phyloP scores from a whole-genome alignment of 1,140 invertebrate species.

The Trichogramma pretiosum region DNA sequence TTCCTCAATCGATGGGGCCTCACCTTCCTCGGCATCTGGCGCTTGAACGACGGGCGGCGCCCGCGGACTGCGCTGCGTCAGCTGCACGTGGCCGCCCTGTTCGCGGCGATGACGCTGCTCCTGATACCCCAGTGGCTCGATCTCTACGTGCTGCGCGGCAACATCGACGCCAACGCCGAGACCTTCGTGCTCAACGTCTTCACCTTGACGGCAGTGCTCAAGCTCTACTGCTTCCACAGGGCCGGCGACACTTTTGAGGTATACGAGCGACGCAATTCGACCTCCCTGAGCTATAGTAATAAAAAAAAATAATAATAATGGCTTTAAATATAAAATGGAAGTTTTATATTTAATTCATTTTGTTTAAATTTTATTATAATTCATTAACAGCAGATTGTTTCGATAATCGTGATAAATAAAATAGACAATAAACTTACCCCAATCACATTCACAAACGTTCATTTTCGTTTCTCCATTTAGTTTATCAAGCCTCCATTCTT shows the following conservation, averaged over 20 bases:
- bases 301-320: too few species aligned
- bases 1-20: conserved; percentile 11
- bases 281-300: not conserved
- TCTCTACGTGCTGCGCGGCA: conserved; percentile 12
- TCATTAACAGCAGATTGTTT: too few species aligned
- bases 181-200: conserved; percentile 10
- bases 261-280: too few species aligned
- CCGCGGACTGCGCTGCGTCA: not conserved
- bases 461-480: too few species aligned
- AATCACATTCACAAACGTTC: too few species aligned
- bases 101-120: not conserved
- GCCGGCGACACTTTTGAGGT: conserved; percentile 1
- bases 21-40: conserved; percentile 3
- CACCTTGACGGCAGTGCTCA: conserved; percentile 7
- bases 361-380: too few species aligned
- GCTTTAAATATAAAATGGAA: too few species aligned
- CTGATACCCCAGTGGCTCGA: conserved; percentile 13
- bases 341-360: too few species aligned
- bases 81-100: not conserved
- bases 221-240: not conserved
- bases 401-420: too few species aligned
- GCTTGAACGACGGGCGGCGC: too few species aligned
- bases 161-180: conserved; percentile 13
- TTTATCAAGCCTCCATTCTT: too few species aligned
- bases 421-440: too few species aligned